phyloP scores from a whole-genome alignment of 2,888 invertebrate genomes.

The Sycophila texana region DNA sequence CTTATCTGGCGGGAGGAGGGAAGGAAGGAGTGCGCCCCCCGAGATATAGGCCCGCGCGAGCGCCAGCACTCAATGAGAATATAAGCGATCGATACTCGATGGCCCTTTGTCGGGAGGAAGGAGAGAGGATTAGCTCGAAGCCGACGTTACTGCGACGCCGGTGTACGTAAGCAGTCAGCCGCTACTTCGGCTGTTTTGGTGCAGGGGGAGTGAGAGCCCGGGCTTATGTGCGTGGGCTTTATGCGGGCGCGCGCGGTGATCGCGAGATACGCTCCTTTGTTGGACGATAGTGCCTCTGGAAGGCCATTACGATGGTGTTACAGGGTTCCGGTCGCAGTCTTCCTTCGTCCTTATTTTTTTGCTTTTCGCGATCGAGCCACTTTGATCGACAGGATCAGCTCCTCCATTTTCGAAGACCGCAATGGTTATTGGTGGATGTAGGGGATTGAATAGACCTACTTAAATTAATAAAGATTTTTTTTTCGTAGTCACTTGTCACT shows the following conservation, averaged over 20 bases:
- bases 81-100: slow-evolving; percentile 72
- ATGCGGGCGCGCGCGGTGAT: not conserved
- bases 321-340: not conserved
- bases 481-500: no score
- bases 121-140: slow-evolving; percentile 60
- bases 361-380: not conserved
- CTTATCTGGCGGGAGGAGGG: slow-evolving; percentile 61
- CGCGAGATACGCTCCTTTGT: no score
- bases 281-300: no score
- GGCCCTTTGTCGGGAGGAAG: slow-evolving; percentile 69
- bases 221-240: not conserved
- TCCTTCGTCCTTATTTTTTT: not conserved
- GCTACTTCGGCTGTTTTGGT: not conserved
- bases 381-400: no score
- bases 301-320: not conserved
- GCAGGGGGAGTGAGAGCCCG: not conserved
- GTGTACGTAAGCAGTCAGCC: slow-evolving; percentile 37
- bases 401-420: no score
- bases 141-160: slow-evolving; percentile 59
- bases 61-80: slow-evolving; percentile 66
- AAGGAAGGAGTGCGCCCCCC: slow-evolving; percentile 9
- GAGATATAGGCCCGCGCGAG: slow-evolving; percentile 9
- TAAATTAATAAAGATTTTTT: no score
- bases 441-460: no score
- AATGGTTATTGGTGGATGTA: no score